Percentiles rank a stretch among this genome's conserved stretches.
Evolutionary conservation across 2,888 invertebrate species (phyloP).

Genomic region (Drosophila algonquin): DNA sequence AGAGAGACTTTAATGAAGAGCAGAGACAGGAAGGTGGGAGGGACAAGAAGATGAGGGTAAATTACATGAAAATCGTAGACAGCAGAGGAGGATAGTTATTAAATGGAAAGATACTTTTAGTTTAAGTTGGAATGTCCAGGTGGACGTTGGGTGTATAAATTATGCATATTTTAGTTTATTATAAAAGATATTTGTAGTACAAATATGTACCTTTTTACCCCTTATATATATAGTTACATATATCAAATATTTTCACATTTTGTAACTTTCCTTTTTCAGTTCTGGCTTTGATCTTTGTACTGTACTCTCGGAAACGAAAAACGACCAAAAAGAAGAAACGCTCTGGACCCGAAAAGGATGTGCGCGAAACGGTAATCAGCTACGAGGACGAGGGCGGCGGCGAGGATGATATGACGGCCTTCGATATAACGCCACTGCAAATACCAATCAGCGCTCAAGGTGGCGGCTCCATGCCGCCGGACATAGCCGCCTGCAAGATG

Average conservation of each 20-base stretch:
- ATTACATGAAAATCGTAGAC: not conserved
- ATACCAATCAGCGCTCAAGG: conserved; percentile 91
- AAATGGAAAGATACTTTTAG: not conserved
- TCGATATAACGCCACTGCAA: conserved; percentile 98
- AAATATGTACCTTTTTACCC: too few species aligned
- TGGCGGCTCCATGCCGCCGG: conserved; percentile 92
- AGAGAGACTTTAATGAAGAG: not conserved
- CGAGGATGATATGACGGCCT: conserved; percentile 99
- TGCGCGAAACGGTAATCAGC: conserved; percentile 99
- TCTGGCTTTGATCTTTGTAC: conserved; percentile 96
- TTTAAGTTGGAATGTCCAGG: not conserved
- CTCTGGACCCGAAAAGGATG: conserved; percentile 98
- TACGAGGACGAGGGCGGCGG: conserved; percentile 99
- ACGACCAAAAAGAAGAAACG: conserved; percentile 91
- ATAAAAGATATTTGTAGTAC: too few species aligned
- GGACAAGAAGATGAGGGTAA: not conserved
- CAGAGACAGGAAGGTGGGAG: not conserved
- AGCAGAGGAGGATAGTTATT: not conserved
- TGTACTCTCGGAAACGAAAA: conserved; percentile 96
- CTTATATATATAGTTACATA: too few species aligned
- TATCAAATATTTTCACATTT: not conserved
- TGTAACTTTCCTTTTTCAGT: conserved; percentile 85
- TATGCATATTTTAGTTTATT: too few species aligned
- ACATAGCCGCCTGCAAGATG: conserved; percentile 91
- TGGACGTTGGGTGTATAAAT: too few species aligned